phyloP scores from a whole-genome alignment of 2,888 invertebrate species.

The Cantharis rustica region DNA sequence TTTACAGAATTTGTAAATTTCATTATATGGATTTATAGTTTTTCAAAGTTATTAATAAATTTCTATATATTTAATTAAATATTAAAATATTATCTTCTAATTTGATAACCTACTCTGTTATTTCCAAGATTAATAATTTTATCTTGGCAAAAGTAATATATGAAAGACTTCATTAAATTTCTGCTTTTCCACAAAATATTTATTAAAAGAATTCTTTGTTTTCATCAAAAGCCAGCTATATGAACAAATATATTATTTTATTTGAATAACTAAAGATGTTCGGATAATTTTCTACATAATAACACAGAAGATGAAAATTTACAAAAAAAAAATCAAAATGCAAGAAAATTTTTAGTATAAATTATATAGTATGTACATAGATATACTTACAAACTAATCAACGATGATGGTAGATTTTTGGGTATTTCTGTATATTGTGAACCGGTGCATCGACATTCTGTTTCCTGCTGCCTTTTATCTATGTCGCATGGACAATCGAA shows the following conservation, averaged over 20 bases:
- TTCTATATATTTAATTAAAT: too few relatives aligned
- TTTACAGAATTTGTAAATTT: too few relatives aligned
- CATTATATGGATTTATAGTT: too few relatives aligned
- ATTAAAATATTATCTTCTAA: too few relatives aligned
- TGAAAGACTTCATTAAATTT: too few relatives aligned
- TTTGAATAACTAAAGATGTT: background rate
- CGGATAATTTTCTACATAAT: too few relatives aligned
- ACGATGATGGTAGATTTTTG: constrained; percentile 40
- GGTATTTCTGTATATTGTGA: constrained; percentile 46
- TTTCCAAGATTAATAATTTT: too few relatives aligned
- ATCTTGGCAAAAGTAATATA: too few relatives aligned
- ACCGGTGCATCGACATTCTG: constrained; percentile 48
- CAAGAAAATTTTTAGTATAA: background rate
- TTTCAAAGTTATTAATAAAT: too few relatives aligned
- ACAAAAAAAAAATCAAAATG: too few relatives aligned
- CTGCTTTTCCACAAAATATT: too few relatives aligned
- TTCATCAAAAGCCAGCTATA: background rate
- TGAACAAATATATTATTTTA: background rate
- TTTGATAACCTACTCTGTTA: too few relatives aligned
- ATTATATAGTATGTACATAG: background rate
- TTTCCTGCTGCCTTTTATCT: constrained; percentile 36
- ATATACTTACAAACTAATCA: constrained; percentile 47
- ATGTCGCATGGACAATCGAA: constrained; percentile 43
- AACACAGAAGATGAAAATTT: background rate
- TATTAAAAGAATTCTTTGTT: background rate